phyloP scores from a whole-genome alignment of 2,113 vertebrate species.

The Ctenodactylus gundi region DNA sequence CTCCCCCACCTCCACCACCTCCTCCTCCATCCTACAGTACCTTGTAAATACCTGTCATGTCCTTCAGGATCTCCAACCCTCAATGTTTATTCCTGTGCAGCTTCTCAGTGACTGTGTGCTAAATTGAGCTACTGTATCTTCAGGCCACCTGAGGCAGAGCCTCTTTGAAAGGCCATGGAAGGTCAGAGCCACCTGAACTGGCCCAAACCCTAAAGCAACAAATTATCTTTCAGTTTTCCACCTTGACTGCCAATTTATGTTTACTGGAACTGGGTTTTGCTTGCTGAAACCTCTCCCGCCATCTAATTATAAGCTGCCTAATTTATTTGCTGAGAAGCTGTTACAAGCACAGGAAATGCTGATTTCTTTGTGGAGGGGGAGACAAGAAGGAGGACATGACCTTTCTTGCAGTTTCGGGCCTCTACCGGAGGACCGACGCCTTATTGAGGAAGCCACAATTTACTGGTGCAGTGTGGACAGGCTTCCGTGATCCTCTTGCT shows the following conservation, averaged over 20 bases:
- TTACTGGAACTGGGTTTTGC: constrained; percentile 47
- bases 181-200: not conserved
- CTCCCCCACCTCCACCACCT: not conserved
- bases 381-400: constrained; percentile 40
- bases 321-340: constrained; percentile 61
- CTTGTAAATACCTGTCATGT: constrained; percentile 20
- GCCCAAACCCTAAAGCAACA: not conserved
- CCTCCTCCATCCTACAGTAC: constrained; percentile 58
- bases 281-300: constrained; percentile 3
- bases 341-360: constrained; percentile 47
- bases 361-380: constrained; percentile 57
- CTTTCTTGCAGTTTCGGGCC: constrained; percentile 15
- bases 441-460: constrained; percentile 70
- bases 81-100: constrained; percentile 3
- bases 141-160: not conserved
- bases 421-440: constrained; percentile 15
- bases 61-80: constrained; percentile 51
- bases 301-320: constrained; percentile 19
- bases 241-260: constrained; percentile 57
- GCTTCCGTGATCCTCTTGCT: constrained; percentile 72
- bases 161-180: not conserved
- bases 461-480: constrained; percentile 63
- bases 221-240: not conserved
- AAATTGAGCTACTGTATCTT: not conserved
- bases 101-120: constrained; percentile 64